These are phyloP conservation scores for Anisognathus igniventris DNA, from an alignment of 2,797 vertebrate species.

Conservation along the genomic window DNA sequence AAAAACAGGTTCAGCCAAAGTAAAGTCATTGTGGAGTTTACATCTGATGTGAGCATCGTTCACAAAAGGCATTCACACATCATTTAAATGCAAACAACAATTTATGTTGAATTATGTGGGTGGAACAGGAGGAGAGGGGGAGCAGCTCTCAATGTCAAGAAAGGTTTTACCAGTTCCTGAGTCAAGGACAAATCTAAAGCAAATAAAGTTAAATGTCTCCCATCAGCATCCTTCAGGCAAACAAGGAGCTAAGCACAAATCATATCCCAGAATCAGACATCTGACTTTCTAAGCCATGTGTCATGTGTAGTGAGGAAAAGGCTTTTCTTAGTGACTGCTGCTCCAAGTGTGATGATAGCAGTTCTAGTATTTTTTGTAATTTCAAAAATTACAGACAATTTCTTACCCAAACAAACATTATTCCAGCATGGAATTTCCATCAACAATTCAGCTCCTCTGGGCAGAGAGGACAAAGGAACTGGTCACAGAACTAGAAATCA, in stretches of 20 bases:
- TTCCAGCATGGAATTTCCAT: neutral
- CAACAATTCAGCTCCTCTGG: neutral
- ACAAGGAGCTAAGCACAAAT: neutral
- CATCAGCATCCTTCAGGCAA: neutral
- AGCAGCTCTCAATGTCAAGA: neutral
- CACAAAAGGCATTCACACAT: neutral
- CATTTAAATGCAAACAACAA: neutral
- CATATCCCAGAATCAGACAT: neutral
- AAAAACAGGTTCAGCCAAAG: neutral
- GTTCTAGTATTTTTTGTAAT: neutral
- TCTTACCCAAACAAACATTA: neutral
- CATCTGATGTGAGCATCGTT: neutral
- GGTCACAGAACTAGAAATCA: neutral
- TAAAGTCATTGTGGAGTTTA: neutral
- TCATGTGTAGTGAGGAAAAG: neutral
- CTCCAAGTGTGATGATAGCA: neutral
- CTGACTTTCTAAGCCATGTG: neutral
- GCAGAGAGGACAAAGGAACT: neutral
- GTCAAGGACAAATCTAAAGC: neutral
- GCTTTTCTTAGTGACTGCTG: neutral
- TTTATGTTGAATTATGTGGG: neutral
- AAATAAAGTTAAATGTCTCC: neutral
- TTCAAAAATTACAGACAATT: neutral
- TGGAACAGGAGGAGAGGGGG: neutral
- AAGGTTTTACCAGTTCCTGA: neutral